Evolutionary conservation across 2,113 vertebrate genomes (phyloP), one percentile per base, ranked within the genome.

Genomic region (Harpagus bidentatus): DNA sequence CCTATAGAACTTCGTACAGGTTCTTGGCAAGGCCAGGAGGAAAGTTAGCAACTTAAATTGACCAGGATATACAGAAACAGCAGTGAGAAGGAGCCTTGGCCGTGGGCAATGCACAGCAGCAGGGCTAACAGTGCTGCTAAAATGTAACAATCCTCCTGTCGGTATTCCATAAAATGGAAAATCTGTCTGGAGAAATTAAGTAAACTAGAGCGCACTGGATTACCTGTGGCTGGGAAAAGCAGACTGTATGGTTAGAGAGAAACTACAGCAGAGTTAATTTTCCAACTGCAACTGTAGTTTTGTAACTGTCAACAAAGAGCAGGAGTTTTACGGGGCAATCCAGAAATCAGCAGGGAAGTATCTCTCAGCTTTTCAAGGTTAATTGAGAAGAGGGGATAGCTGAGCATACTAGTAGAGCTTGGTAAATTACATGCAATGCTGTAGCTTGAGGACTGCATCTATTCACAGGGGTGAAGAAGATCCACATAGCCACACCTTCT

Each of bases 291-390:
- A 43, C 63, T 81, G 31, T 90, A 86, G 93, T 87, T 96, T 89
- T 86, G n/a, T 90, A 93, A 78, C 94, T 93, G 82, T 94, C 94
- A 95, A 95, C 87, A 91, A 95, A 86, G 89, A 96, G 93, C 84
- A 94, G 62, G 94, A 95, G 94, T 94, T 96, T 96, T 88, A 97
- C 96, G 90, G 95, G 94, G 93, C 89, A 97, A 96, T 97, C 94
- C 91, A 91, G 97, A 95, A 96, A 95, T 31, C 96, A 97, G 95
- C 91, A 92, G 96, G 97, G 94, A 92, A 95, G 93, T 85, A 29
- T 91, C 93, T 96, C 96, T 87, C 95, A 93, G 94, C 93, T 96
- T 97, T 95, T 96, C 96, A 93, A 97, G 96, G 97, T 97, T 97
- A 97, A 97, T 97, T 97, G 97, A 95, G 94, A 94, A 79, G 90